These are phyloP conservation scores for Drosophila oshimai DNA, from an alignment of 1,140 invertebrate genomes.

Conservation along the genomic window DNA sequence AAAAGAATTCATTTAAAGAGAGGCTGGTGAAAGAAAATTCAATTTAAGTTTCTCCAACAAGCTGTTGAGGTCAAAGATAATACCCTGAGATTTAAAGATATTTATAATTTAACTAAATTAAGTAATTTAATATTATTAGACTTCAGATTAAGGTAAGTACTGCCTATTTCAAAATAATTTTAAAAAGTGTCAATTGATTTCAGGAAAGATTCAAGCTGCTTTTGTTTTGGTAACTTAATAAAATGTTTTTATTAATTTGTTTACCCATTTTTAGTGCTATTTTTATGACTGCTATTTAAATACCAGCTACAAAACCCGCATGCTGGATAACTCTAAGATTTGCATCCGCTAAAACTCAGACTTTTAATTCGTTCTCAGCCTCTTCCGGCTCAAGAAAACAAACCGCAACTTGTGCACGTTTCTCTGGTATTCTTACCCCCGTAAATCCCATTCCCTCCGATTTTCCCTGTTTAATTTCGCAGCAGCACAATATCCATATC, in stretches of 20 bases:
- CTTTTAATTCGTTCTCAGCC: conserved; percentile 1
- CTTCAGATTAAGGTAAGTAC: too few relatives aligned
- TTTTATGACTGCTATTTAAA: background rate
- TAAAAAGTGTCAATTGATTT: too few relatives aligned
- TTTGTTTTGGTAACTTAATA: too few relatives aligned
- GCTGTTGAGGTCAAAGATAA: background rate
- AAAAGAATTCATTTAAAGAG: background rate
- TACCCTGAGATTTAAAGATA: too few relatives aligned
- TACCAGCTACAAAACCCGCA: background rate
- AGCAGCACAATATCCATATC: conserved; percentile 67
- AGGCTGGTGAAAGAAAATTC: background rate
- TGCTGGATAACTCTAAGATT: conserved; percentile 19
- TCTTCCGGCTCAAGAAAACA: conserved; percentile 37
- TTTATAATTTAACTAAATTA: too few relatives aligned
- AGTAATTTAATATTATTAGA: too few relatives aligned
- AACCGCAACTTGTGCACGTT: conserved; percentile 81
- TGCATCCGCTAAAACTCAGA: conserved; percentile 42
- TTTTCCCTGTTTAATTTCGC: conserved; percentile 63
- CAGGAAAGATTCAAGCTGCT: too few relatives aligned
- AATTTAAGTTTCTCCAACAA: background rate
- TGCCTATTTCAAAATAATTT: too few relatives aligned
- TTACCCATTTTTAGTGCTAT: background rate
- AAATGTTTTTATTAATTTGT: too few relatives aligned
- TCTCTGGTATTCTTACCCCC: conserved; percentile 19
- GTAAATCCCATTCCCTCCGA: background rate